These are phyloP conservation scores for Esox lucius DNA, from an alignment of 2,797 vertebrate genomes.

Conservation along the genomic window DNA sequence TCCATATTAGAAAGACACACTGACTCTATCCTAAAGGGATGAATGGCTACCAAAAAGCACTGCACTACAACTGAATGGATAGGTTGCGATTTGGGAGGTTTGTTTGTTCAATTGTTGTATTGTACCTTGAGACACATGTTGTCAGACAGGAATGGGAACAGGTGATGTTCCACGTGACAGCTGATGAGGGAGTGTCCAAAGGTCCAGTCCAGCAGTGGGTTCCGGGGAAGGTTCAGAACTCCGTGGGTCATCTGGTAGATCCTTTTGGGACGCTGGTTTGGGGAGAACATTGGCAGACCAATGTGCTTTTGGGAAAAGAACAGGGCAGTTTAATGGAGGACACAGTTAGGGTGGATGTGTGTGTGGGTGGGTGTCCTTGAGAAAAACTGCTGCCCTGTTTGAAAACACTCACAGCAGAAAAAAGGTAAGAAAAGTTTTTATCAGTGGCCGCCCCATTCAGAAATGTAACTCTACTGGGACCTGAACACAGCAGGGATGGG, in stretches of 20 bases:
- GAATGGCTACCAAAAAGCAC: no score
- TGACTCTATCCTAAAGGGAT: no score
- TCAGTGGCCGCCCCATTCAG: no score
- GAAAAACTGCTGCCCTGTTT: not conserved
- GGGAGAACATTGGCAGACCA: conserved; percentile 89
- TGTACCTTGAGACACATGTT: conserved; percentile 95
- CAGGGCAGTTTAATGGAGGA: not conserved
- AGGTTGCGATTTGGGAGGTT: not conserved
- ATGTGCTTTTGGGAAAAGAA: conserved; percentile 84
- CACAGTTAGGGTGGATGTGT: not conserved
- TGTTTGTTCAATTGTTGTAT: not conserved
- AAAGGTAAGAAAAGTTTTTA: no score
- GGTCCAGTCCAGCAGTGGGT: conserved; percentile 84
- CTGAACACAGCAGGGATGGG: not conserved
- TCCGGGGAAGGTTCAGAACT: conserved; percentile 88
- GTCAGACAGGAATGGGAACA: conserved; percentile 90
- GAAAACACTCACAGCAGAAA: no score
- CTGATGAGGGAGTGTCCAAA: conserved; percentile 93
- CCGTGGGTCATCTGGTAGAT: conserved; percentile 90
- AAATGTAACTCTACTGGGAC: not conserved
- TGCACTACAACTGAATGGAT: no score
- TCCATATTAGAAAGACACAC: no score
- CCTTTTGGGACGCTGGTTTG: conserved; percentile 75
- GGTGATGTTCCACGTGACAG: conserved; percentile 94
- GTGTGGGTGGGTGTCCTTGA: not conserved